These are phyloP conservation scores for Alsophila aescularia DNA, from an alignment of 2,888 invertebrate species.

Conservation along the genomic window DNA sequence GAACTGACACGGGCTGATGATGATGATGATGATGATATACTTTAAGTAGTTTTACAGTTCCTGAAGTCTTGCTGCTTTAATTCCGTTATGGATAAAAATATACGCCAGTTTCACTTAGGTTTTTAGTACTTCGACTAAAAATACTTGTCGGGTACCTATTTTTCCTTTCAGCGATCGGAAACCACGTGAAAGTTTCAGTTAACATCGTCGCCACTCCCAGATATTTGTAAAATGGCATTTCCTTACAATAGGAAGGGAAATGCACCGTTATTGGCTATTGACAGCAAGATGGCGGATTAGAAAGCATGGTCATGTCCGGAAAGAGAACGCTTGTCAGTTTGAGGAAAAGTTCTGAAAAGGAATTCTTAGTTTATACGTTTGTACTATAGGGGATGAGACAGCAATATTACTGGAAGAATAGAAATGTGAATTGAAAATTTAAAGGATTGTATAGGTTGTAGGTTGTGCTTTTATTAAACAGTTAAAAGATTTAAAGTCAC, in stretches of 20 bases:
- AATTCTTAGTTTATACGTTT: constrained; percentile 4
- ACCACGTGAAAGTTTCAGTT: constrained; percentile 32
- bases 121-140: too few species aligned
- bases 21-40: too few species aligned
- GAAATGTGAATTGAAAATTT: too few species aligned
- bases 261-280: constrained; percentile 58
- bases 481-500: too few species aligned
- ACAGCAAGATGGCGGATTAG: constrained; percentile 48
- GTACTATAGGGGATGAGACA: not conserved
- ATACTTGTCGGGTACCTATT: not conserved
- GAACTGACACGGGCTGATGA: too few species aligned
- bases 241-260: constrained; percentile 45
- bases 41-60: too few species aligned
- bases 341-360: constrained; percentile 32
- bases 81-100: too few species aligned
- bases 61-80: too few species aligned
- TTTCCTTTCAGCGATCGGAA: constrained; percentile 14
- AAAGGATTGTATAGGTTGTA: too few species aligned
- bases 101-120: too few species aligned
- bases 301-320: constrained; percentile 60
- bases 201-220: constrained; percentile 17
- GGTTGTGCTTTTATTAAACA: too few species aligned
- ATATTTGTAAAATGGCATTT: constrained; percentile 21
- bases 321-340: constrained; percentile 30
- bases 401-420: not conserved